phyloP scores from a whole-genome alignment of 2,888 invertebrate species.

The Gasteruption jaculator region DNA sequence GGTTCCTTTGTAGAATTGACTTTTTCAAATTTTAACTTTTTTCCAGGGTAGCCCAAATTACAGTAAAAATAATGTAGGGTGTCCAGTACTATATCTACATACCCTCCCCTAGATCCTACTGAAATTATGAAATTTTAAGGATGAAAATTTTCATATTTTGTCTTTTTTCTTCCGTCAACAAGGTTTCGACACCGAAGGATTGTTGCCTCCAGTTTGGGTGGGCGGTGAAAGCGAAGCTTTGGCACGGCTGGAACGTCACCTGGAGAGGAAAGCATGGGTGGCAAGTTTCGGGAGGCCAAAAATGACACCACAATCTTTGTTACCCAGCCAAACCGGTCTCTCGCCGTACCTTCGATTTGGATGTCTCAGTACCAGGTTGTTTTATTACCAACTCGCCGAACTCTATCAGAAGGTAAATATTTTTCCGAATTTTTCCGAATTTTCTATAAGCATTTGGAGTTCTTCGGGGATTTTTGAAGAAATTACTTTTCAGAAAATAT shows the following conservation, averaged over 20 bases:
- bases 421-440: not conserved
- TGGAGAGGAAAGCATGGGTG: conserved; percentile 84
- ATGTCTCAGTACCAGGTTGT: conserved; percentile 76
- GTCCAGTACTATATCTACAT: no score
- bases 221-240: conserved; percentile 77
- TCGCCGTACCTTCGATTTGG: conserved; percentile 85
- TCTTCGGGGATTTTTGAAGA: not conserved
- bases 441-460: not conserved
- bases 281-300: conserved; percentile 85
- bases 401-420: conserved; percentile 57
- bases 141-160: no score
- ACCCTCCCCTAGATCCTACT: no score
- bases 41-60: no score
- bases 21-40: no score
- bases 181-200: conserved; percentile 75
- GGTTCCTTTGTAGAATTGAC: no score
- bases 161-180: no score
- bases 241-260: conserved; percentile 68
- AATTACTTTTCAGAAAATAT: no score
- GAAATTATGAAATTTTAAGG: no score
- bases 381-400: conserved; percentile 76
- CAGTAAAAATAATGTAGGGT: no score
- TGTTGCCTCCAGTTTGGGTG: conserved; percentile 70
- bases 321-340: conserved; percentile 79
- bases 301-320: conserved; percentile 81